Evolutionary conservation across 1,140 invertebrate genomes (phyloP).

Genomic region (Doryteuthis pealeii): DNA sequence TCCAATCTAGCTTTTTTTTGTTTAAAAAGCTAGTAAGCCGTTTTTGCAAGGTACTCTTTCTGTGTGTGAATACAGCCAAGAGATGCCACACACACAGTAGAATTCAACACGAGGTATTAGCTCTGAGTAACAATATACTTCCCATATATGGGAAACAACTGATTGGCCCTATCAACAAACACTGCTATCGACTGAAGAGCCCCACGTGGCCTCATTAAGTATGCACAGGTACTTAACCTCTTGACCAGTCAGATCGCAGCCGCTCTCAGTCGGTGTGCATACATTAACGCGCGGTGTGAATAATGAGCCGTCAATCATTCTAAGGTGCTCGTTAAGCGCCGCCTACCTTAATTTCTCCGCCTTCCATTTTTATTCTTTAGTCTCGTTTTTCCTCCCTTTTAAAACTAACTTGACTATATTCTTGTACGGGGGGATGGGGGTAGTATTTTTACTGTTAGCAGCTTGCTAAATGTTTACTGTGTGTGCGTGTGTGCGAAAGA

Average conservation of each 20-base stretch:
- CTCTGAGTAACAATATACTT: conserved; percentile 45
- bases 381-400: background rate
- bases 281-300: conserved; percentile 24
- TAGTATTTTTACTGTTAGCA: background rate
- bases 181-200: conserved; percentile 37
- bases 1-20: too few species aligned
- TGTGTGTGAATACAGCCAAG: too few species aligned
- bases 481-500: too few species aligned
- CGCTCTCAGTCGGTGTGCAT: conserved; percentile 8
- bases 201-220: conserved; percentile 48
- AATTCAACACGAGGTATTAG: conserved; percentile 41
- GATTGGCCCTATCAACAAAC: conserved; percentile 56
- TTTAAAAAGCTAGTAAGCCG: too few species aligned
- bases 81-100: conserved; percentile 40
- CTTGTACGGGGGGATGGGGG: background rate
- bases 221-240: conserved; percentile 25
- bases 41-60: too few species aligned
- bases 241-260: conserved; percentile 26
- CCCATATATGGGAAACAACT: conserved; percentile 46
- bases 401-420: background rate
- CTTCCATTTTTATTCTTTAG: background rate
- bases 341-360: background rate
- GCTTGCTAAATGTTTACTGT: too few species aligned
- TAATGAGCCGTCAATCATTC: conserved; percentile 38
- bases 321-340: conserved; percentile 26